Percentiles rank a stretch among this genome's conserved stretches.
Conservation (phyloP, 1,140 invertebrate species). For the Diuraphis noxia region DNA sequence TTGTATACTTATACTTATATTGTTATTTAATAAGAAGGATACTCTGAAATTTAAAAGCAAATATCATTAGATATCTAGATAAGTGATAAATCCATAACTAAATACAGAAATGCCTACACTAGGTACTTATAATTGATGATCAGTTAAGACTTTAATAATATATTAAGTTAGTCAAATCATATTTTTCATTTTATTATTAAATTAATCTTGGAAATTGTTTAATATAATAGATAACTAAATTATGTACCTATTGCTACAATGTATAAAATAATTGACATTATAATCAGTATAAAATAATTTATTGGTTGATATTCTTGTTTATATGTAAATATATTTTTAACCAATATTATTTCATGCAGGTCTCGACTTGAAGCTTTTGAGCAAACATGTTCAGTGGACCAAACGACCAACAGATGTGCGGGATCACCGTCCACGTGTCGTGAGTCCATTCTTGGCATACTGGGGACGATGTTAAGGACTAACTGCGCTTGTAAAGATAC, state of each 20-base stretch:
- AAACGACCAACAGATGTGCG: slow-evolving; percentile 85
- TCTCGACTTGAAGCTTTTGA: slow-evolving; percentile 81
- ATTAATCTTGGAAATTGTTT: neutral
- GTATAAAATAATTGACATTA: neutral
- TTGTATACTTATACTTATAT: neutral
- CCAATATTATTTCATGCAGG: neutral
- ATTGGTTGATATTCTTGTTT: neutral
- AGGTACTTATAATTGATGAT: too few species aligned
- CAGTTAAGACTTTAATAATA: too few species aligned
- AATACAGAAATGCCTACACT: too few species aligned
- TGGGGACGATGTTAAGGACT: slow-evolving; percentile 80
- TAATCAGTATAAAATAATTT: too few species aligned
- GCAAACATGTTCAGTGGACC: slow-evolving; percentile 86
- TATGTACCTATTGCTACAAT: neutral
- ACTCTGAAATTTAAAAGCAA: neutral
- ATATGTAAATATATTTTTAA: neutral
- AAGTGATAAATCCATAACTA: too few species aligned
- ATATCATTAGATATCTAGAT: too few species aligned
- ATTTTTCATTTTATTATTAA: neutral
- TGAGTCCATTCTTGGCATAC: slow-evolving; percentile 78
- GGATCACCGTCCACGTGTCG: slow-evolving; percentile 78
- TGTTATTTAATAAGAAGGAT: neutral
- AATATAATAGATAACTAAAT: neutral
- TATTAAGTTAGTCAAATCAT: neutral
- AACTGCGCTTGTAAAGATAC: slow-evolving; percentile 83